Evolutionary conservation across 2,888 invertebrate genomes (phyloP), one percentile per base, ranked within the genome.

Genomic region (Trichogramma dendrolimi): DNA sequence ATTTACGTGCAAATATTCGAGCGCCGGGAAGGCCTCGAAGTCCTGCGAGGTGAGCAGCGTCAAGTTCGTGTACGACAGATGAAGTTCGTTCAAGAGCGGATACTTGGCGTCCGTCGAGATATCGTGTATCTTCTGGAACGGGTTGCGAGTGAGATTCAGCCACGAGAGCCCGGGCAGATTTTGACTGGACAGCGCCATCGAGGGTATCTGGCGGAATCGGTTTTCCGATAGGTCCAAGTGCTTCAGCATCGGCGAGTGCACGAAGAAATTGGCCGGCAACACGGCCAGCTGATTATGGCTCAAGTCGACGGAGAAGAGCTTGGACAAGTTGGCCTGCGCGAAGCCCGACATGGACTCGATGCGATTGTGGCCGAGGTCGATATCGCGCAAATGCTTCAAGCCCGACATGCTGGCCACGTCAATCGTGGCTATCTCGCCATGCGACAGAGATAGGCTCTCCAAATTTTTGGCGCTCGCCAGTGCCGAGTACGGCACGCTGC

Each of bases 111-210:
- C 85, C 46, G 87, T 85, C 70, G 86, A 84, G 73, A 87, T 83
- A 70, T 89, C 89, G 73, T 90, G 86, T 67, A 92, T 87, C 70
- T 87, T 86, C 51, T 86, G 84, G 59, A 94, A 80, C 0, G 91
- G 89, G 80, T 95, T 95, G 5, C 86, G 87, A n/a, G 92, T 92
- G 69, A 94, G 83, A 75, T 94, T 94, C 2, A 95, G 80, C 81
- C 87, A 88, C 4, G 85, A 85, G 1, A 93, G 80, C 0, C 86
- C 85, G 0, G 89, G 89, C 43, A 92, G 81, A 62, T 89, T 88
- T 50, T 87, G 85, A 69, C 89, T 89, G 1, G 91, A 89, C 43
- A 93, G 79, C 0, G 90, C 89, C 6, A 88, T 85, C 53, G 86
- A 87, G 6, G 93, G 92, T 68, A 93, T 89, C 75, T 91, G 87